These are phyloP conservation scores for Lathronympha strigana DNA, from an alignment of 2,888 invertebrate genomes.

Conservation along the genomic window DNA sequence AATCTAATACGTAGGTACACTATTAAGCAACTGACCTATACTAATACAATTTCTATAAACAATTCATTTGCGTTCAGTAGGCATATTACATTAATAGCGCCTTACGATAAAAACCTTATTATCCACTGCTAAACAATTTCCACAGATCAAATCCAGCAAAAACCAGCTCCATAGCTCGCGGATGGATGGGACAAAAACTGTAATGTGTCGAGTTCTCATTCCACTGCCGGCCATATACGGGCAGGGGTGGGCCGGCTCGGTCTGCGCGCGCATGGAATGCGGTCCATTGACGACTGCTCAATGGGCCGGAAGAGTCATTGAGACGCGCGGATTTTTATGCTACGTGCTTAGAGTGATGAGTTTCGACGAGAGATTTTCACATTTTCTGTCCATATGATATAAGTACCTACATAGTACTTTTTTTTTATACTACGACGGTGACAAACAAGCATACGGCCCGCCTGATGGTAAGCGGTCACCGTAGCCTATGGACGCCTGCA, in stretches of 20 bases:
- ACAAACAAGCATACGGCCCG: too few relatives aligned
- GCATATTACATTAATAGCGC: neutral
- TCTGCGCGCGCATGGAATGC: slow-evolving; percentile 60
- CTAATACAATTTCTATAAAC: neutral
- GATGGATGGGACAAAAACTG: slow-evolving; percentile 18
- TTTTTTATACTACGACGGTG: neutral
- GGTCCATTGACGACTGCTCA: slow-evolving; percentile 59
- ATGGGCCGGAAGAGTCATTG: slow-evolving; percentile 48
- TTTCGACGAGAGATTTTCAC: slow-evolving; percentile 20
- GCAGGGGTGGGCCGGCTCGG: slow-evolving; percentile 45
- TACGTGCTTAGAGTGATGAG: slow-evolving; percentile 29
- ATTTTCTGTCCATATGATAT: neutral
- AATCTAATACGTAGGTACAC: neutral
- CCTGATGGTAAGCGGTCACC: too few relatives aligned
- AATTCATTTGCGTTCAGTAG: neutral
- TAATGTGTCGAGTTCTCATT: slow-evolving; percentile 50
- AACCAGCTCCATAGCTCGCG: slow-evolving; percentile 14
- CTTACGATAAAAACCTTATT: slow-evolving; percentile 15
- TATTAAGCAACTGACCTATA: neutral
- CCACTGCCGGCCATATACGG: slow-evolving; percentile 54
- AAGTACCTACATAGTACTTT: neutral
- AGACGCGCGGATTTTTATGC: slow-evolving; percentile 28
- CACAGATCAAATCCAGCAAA: slow-evolving; percentile 24
- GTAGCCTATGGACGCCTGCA: too few relatives aligned
- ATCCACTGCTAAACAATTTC: slow-evolving; percentile 22